These are phyloP conservation scores for Agonopterix arenella DNA, from an alignment of 2,888 invertebrate species.

Conservation along the genomic window DNA sequence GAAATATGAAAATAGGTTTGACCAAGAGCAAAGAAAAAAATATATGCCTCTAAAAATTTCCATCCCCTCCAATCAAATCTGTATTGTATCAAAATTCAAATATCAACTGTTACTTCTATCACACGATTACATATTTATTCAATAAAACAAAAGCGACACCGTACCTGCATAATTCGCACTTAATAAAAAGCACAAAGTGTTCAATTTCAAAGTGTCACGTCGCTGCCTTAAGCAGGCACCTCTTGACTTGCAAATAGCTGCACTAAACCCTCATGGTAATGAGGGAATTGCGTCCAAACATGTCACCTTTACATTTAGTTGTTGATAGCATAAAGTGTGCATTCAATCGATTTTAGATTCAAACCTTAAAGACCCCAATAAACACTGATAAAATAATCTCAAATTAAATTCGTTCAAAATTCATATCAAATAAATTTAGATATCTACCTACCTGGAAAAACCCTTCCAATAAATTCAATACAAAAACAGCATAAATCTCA, in stretches of 20 bases:
- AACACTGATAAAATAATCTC: too few species aligned
- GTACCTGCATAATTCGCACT: conserved; percentile 14
- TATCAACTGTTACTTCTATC: too few species aligned
- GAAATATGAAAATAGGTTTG: too few species aligned
- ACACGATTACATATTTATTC: too few species aligned
- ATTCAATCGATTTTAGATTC: too few species aligned
- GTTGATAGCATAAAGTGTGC: not conserved
- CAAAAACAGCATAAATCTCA: conserved; percentile 56
- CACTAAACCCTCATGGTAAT: conserved; percentile 7
- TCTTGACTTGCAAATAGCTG: conserved; percentile 22
- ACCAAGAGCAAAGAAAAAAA: too few species aligned
- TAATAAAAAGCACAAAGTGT: conserved; percentile 12
- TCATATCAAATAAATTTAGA: too few species aligned
- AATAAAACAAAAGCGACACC: conserved; percentile 9
- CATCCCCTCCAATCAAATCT: too few species aligned
- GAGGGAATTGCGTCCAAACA: conserved; percentile 1
- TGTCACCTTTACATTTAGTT: conserved; percentile 4
- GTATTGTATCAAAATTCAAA: too few species aligned
- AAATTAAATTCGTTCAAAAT: too few species aligned
- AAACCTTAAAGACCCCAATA: too few species aligned
- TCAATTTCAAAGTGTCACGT: conserved; percentile 14
- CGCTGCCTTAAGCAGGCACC: conserved; percentile 12
- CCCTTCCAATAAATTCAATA: conserved; percentile 50
- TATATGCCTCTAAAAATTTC: too few species aligned
- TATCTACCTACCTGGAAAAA: conserved; percentile 44